Conservation (phyloP, 2,113 vertebrate genomes). For the Arenaria interpres region DNA sequence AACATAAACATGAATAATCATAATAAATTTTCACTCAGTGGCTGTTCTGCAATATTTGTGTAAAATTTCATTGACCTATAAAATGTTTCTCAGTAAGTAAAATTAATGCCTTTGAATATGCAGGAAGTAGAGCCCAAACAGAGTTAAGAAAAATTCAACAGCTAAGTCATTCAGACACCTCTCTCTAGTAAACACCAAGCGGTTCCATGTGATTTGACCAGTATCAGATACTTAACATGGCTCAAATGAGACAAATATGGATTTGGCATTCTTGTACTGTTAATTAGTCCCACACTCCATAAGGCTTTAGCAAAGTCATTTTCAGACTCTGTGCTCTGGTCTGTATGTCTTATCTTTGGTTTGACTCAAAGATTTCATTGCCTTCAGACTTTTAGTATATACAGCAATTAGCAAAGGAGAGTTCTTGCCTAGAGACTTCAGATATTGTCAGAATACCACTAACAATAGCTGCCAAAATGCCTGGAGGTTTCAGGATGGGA, state of each 20-base stretch:
- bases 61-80: slow-evolving; percentile 50
- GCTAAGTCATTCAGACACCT: slow-evolving; percentile 3
- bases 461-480: background rate
- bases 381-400: background rate
- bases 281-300: background rate
- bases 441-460: background rate
- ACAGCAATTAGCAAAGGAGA: background rate
- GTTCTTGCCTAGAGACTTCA: background rate
- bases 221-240: background rate
- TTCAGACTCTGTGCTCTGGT: background rate
- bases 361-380: background rate
- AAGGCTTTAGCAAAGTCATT: background rate
- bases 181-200: background rate
- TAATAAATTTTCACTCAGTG: slow-evolving; percentile 29
- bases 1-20: slow-evolving; percentile 25
- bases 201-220: background rate
- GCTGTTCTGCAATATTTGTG: slow-evolving; percentile 42
- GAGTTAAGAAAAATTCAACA: background rate
- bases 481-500: background rate
- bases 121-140: slow-evolving; percentile 19
- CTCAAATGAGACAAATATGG: background rate
- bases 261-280: background rate
- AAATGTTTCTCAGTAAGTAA: slow-evolving; percentile 21
- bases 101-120: slow-evolving; percentile 17
- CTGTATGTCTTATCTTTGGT: background rate